phyloP scores from a whole-genome alignment of 1,140 invertebrate genomes.

The Rhopalosiphum maidis region DNA sequence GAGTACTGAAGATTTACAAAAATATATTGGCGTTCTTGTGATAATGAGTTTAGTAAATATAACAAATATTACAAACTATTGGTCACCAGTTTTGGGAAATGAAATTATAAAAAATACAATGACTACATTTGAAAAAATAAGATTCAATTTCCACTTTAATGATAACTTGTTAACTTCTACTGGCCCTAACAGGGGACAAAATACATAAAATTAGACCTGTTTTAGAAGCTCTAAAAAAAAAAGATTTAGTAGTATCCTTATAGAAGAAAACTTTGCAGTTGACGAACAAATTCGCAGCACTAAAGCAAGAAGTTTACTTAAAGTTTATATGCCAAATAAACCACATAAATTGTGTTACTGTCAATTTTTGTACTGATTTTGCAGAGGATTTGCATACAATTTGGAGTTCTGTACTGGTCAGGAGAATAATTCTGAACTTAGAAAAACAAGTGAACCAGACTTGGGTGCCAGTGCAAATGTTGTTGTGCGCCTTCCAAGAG shows the following conservation, averaged over 20 bases:
- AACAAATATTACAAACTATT: not conserved
- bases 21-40: not conserved
- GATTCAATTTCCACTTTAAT: slow-evolving; percentile 50
- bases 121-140: slow-evolving; percentile 55
- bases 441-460: not conserved
- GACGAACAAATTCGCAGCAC: slow-evolving; percentile 17
- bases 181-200: slow-evolving; percentile 47
- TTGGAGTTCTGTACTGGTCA: not conserved
- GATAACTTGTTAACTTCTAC: slow-evolving; percentile 21
- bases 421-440: not conserved
- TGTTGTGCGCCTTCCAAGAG: not conserved
- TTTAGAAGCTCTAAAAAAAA: slow-evolving; percentile 51
- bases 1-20: not conserved
- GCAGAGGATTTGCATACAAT: slow-evolving; percentile 24
- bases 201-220: slow-evolving; percentile 52
- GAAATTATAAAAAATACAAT: slow-evolving; percentile 35
- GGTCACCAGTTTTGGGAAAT: not conserved
- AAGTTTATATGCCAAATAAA: slow-evolving; percentile 57
- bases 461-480: too few relatives aligned
- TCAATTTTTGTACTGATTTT: too few relatives aligned
- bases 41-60: not conserved
- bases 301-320: slow-evolving; percentile 58
- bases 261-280: slow-evolving; percentile 52
- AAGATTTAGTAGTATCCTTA: slow-evolving; percentile 36
- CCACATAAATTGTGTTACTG: too few relatives aligned